Evolutionary conservation across 2,113 vertebrate species (phyloP), one percentile per base, ranked within the genome.

Genomic region (Loxodonta africana): DNA sequence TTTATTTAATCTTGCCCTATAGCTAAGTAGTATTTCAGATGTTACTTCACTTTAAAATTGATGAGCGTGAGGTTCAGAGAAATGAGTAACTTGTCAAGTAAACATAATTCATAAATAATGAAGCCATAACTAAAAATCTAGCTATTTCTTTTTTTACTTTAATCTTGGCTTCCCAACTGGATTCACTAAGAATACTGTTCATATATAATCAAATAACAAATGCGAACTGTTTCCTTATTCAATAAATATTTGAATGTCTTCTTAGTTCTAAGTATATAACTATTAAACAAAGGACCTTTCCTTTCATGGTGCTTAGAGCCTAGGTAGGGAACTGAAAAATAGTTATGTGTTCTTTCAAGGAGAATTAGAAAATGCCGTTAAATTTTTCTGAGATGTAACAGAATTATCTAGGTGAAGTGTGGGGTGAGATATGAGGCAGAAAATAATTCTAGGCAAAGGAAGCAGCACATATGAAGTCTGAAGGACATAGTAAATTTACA

Each of bases 31-130:
- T 67, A 20, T 57, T 18, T 83, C 41, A 87, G 9, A 41, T 48
- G 14, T 41, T 91, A 41, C 8, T 69, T 93, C 48, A 82, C 78
- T 97, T 96, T 77, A 95, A 84, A 90, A 69, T 51, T 80, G n/a
- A 28, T 86, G 33, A 89, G 87, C 91, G 26, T 89, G 10, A 41
- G 37, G 7, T 88, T 95, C 37, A 78, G n/a, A 83, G 26, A 90
- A 71, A 33, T 73, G 46, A 80, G 5, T 41, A 82, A 51, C 28
- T 60, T 88, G 77, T 8, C 8, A 91, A 17, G 53, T 65, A 83
- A 85, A 74, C 30, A 20, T 62, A 63, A 90, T 84, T 96, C 69
- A 53, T 92, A 62, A 94, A 18, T 41, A 91, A 48, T 74, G 60
- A 84, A 86, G 41, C 73, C 60, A 80, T 74, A 69, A 85, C 18